Percentiles rank a stretch among this genome's conserved stretches.
Evolutionary conservation across 2,797 vertebrate species (phyloP).

Genomic region (Enteromius paludinosus): DNA sequence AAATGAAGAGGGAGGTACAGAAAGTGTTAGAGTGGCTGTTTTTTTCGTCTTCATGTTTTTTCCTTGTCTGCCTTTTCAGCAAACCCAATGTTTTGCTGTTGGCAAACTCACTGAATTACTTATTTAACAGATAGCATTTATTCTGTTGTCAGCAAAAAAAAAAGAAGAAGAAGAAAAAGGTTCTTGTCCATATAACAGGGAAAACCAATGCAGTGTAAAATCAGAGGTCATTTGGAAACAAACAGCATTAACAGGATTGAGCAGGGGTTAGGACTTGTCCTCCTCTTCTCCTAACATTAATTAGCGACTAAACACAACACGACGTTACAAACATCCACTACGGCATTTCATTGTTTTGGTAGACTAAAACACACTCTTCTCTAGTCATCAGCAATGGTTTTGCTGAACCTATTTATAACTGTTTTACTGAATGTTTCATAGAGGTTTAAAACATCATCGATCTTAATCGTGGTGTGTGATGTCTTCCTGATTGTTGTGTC

Average conservation of each 20-base stretch:
- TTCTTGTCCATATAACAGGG: conserved; percentile 81
- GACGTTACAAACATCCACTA: conserved; percentile 67
- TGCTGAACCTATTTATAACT: conserved; percentile 64
- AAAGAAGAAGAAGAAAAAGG: conserved; percentile 65
- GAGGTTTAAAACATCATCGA: conserved; percentile 72
- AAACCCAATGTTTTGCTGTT: conserved; percentile 82
- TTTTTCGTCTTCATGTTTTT: conserved; percentile 44
- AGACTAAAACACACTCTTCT: conserved; percentile 41
- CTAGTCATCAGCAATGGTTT: conserved; percentile 69
- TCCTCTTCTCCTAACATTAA: conserved; percentile 75
- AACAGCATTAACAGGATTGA: conserved; percentile 77
- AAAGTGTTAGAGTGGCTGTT: conserved; percentile 51
- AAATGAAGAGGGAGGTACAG: conserved; percentile 49
- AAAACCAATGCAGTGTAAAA: conserved; percentile 83
- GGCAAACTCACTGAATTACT: conserved; percentile 83
- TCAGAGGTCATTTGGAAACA: conserved; percentile 83
- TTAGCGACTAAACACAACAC: conserved; percentile 75
- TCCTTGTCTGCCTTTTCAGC: conserved; percentile 77
- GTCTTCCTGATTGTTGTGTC: conserved; percentile 55
- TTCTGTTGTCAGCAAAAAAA: conserved; percentile 83
- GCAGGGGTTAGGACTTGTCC: conserved; percentile 66
- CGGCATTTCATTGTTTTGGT: conserved; percentile 65
- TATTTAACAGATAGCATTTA: conserved; percentile 87
- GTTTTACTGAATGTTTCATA: conserved; percentile 73
- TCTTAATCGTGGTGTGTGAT: conserved; percentile 69